Evolutionary conservation across 2,113 vertebrate genomes (phyloP).

Genomic region (Nothoprocta pentlandii): DNA sequence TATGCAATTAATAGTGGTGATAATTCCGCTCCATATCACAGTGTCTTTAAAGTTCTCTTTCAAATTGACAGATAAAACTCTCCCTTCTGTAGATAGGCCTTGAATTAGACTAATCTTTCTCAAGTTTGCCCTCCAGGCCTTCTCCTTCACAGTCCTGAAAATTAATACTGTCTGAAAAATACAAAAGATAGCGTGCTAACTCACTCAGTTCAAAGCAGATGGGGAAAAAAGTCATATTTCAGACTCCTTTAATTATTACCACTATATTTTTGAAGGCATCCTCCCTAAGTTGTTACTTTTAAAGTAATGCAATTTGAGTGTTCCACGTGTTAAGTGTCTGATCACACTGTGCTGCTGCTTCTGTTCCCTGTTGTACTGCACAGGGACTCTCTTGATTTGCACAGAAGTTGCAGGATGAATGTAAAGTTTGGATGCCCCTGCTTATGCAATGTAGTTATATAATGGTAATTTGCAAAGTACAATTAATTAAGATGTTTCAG

Average conservation of each 20-base stretch:
- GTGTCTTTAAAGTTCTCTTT: constrained; percentile 79
- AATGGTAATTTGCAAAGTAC: background rate
- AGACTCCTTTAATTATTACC: constrained; percentile 76
- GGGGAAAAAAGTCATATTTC: background rate
- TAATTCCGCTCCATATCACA: constrained; percentile 80
- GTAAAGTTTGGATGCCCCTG: background rate
- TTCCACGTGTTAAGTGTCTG: constrained; percentile 23
- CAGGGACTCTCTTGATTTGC: background rate
- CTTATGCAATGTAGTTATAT: constrained; percentile 14
- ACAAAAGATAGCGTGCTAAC: constrained; percentile 71
- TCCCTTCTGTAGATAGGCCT: constrained; percentile 65
- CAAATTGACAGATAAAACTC: constrained; percentile 78
- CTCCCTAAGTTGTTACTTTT: constrained; percentile 9
- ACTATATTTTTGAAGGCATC: constrained; percentile 67
- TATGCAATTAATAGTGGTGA: constrained; percentile 83
- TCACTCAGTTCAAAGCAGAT: constrained; percentile 62
- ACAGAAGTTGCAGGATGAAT: background rate
- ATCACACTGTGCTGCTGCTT: background rate
- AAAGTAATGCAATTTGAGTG: background rate
- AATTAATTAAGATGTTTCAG: constrained; percentile 46
- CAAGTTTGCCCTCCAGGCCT: constrained; percentile 74
- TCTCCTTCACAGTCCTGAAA: constrained; percentile 70
- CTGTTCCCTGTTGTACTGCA: background rate
- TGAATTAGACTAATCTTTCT: constrained; percentile 82
- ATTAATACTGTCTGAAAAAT: constrained; percentile 79